Base-by-base conservation (phyloP, 2,113 vertebrate species). In the Cygnus atratus region DNA sequence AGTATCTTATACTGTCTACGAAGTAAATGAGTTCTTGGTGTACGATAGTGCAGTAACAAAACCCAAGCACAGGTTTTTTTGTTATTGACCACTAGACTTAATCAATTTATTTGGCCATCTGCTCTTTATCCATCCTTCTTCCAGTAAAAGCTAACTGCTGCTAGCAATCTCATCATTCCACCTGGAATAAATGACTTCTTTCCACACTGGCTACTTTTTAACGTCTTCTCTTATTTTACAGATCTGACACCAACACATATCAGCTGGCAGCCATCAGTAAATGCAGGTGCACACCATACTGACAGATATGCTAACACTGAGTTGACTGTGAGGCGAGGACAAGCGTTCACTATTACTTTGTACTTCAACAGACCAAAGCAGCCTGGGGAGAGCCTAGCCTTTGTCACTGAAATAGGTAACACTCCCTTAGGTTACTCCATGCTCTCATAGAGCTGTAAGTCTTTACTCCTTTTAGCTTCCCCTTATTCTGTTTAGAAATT, bases 371-470 rank as follows among this genome's bases (percentile, higher is more conserved):
- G 96, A 24, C 18, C 75, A 3, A 85, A 67, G 61, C 90, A 97
- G 46, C 20, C 35, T 1, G 87, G 91, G n/a, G 98, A 98, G 84
- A 92, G 63, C 41, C 48, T 98, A 7, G 85, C 88, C 35, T 98
- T 98, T 88, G 89, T 97, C 4, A 97, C 96, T 57, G 97, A 98
- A 92, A 98, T 97, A 91, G 98, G 98, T 98, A 97, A 93, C 35
- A 2, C 4, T 25, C 18, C 39, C 59, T 37, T 1, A 48, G 31
- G 37, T 82, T 44, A 6, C 52, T 10, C 39, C 33, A 11, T 4
- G 11, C 21, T 15, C 59, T 61, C 57, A 26, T 3, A 46, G 25
- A 88, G 13, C 5, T 19, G 17, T 13, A 3, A 39, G 20, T 3
- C 65, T 77, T 68, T 35, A 43, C 2, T 33, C 7, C 21, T 39